Conservation (phyloP, 1,140 invertebrate genomes). For the Protaetia brevitarsis region DNA sequence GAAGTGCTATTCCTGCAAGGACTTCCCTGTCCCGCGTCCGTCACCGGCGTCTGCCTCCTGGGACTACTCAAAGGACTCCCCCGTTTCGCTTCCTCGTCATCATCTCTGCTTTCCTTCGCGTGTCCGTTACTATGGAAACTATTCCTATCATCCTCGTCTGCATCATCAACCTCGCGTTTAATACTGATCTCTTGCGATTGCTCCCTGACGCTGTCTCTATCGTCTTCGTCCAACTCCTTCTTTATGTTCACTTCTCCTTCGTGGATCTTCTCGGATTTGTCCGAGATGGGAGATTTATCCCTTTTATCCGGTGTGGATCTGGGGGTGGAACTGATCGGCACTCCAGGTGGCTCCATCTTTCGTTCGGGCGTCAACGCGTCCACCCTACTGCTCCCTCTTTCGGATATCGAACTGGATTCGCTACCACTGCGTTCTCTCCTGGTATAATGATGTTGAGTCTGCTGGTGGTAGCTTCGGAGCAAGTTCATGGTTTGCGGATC, state of each 20-base stretch:
- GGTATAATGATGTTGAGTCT: conserved; percentile 54
- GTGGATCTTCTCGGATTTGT: conserved; percentile 49
- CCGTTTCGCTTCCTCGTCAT: conserved; percentile 42
- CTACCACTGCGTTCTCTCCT: conserved; percentile 78
- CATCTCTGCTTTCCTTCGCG: conserved; percentile 40
- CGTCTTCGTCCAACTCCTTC: conserved; percentile 44
- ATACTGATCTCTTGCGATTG: conserved; percentile 47
- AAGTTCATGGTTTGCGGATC: conserved; percentile 83
- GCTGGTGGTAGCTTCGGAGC: conserved; percentile 70
- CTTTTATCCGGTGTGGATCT: conserved; percentile 73
- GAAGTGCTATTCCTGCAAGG: conserved; percentile 60
- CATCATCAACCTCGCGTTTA: conserved; percentile 57
- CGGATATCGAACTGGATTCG: conserved; percentile 81
- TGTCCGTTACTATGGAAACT: conserved; percentile 52
- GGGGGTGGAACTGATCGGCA: conserved; percentile 64
- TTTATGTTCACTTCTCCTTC: conserved; percentile 42
- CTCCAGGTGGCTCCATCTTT: conserved; percentile 61
- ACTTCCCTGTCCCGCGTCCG: conserved; percentile 50
- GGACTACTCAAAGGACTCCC: conserved; percentile 56
- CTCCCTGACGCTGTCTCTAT: conserved; percentile 19
- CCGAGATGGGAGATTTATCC: conserved; percentile 50
- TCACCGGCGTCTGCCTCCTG: conserved; percentile 49
- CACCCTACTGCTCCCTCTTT: conserved; percentile 68
- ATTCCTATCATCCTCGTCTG: conserved; percentile 55
- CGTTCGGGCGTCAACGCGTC: conserved; percentile 74